phyloP scores from a whole-genome alignment of 2,797 vertebrate species.

The Anisognathus igniventris region DNA sequence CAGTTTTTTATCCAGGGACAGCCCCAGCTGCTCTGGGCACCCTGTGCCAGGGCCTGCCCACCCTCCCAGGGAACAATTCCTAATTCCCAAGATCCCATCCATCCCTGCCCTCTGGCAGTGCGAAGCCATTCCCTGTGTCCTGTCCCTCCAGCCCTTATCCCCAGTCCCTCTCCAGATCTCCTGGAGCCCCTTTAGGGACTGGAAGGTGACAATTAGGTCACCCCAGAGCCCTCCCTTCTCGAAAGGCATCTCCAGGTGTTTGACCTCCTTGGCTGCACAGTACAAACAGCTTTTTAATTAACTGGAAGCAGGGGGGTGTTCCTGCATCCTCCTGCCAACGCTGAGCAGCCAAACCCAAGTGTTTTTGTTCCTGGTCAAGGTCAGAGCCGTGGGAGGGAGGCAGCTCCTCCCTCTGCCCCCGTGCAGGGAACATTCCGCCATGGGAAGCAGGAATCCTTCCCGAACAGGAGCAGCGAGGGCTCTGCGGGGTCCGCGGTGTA shows the following conservation, averaged over 20 bases:
- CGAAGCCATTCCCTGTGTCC: background rate
- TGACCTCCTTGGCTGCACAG: background rate
- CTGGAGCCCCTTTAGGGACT: background rate
- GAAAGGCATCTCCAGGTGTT: background rate
- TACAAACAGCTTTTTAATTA: background rate
- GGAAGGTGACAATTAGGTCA: background rate
- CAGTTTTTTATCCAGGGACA: background rate
- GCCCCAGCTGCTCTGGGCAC: background rate
- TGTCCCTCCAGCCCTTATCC: background rate
- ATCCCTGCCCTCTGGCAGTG: accelerated
- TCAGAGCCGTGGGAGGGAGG: accelerated
- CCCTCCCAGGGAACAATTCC: background rate
- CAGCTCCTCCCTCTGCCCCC: background rate
- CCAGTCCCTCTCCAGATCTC: background rate
- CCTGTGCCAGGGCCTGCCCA: background rate
- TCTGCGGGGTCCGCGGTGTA: accelerated
- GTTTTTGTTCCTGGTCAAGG: background rate
- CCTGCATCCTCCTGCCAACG: accelerated
- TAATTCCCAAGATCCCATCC: background rate
- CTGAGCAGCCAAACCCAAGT: background rate
- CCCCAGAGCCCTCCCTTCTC: background rate
- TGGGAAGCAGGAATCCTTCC: background rate
- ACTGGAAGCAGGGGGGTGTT: accelerated
- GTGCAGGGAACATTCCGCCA: accelerated
- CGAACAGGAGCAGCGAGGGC: accelerated